Conservation (phyloP, 1,140 invertebrate species). For the Papilio polyxenes region DNA sequence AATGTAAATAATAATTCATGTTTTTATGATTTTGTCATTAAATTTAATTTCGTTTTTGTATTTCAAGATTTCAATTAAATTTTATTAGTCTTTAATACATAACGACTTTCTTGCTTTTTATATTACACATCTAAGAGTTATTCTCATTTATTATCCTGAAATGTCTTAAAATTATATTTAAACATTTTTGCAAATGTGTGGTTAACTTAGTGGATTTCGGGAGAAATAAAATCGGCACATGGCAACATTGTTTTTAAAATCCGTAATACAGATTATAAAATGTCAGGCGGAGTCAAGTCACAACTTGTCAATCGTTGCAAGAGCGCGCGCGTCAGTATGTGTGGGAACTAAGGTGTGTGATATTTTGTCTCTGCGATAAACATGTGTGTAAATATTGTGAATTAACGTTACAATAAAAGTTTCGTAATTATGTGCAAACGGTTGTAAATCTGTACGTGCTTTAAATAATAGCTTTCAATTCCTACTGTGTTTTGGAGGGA, state of each 20-base stretch:
- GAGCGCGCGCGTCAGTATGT: neutral
- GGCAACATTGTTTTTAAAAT: neutral
- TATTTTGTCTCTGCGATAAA: neutral
- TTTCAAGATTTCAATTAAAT: too few relatives aligned
- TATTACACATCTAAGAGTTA: neutral
- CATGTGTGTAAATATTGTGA: conserved; percentile 5
- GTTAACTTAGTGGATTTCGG: neutral
- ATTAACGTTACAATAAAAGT: neutral
- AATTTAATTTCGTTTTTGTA: too few relatives aligned
- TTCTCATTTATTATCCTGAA: neutral
- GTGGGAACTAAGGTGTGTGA: neutral
- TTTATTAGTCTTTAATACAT: too few relatives aligned
- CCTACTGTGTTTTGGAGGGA: too few relatives aligned
- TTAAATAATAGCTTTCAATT: neutral
- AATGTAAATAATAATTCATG: too few relatives aligned
- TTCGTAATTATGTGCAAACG: neutral
- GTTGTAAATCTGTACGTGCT: neutral
- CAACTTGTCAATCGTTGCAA: neutral
- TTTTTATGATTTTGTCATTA: too few relatives aligned
- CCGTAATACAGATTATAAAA: neutral
- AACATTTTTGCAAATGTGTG: neutral
- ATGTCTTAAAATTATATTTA: neutral
- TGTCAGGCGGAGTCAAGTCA: neutral
- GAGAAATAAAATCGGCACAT: neutral
- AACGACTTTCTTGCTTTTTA: neutral